A percentile compares a stretch with the other conserved stretches of the same genome.
phyloP scores from a whole-genome alignment of 2,797 vertebrate genomes.

The Cryptoblepharus egeriae region DNA sequence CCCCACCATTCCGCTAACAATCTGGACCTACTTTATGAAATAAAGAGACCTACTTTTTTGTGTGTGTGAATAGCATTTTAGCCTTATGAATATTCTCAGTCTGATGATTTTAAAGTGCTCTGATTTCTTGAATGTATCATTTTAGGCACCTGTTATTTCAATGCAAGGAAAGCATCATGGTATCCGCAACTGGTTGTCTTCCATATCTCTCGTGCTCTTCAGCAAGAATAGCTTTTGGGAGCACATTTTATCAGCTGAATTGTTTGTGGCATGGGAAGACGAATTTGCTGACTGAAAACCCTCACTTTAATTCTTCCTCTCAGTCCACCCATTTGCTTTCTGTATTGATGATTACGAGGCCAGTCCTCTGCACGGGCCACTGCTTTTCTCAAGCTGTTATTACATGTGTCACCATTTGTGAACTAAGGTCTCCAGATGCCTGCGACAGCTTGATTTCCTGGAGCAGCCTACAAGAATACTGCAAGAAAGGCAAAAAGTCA shows the following conservation, averaged over 20 bases:
- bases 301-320: neutral
- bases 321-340: neutral
- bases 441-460: constrained; percentile 51
- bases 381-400: constrained; percentile 3
- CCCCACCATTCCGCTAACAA: too few relatives aligned
- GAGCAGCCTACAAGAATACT: constrained; percentile 23
- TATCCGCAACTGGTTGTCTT: constrained; percentile 12
- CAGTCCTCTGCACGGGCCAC: neutral
- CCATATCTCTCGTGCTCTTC: constrained; percentile 5
- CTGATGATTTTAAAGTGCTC: constrained; percentile 41
- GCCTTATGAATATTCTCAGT: constrained; percentile 48
- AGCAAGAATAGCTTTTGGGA: constrained; percentile 2
- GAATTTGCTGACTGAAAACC: neutral
- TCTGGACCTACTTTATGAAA: constrained; percentile 58
- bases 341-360: constrained; percentile 5
- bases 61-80: constrained; percentile 44
- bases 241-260: neutral
- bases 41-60: constrained; percentile 49
- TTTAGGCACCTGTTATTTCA: constrained; percentile 52
- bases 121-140: constrained; percentile 41
- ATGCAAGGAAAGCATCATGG: constrained; percentile 15
- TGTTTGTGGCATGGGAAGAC: neutral
- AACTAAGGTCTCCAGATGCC: constrained; percentile 53
- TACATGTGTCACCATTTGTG: constrained; percentile 27
- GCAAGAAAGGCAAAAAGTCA: neutral